Evolutionary conservation across 2,797 vertebrate genomes (phyloP), one percentile per base, ranked within the genome.

Genomic region (Poecilia picta): DNA sequence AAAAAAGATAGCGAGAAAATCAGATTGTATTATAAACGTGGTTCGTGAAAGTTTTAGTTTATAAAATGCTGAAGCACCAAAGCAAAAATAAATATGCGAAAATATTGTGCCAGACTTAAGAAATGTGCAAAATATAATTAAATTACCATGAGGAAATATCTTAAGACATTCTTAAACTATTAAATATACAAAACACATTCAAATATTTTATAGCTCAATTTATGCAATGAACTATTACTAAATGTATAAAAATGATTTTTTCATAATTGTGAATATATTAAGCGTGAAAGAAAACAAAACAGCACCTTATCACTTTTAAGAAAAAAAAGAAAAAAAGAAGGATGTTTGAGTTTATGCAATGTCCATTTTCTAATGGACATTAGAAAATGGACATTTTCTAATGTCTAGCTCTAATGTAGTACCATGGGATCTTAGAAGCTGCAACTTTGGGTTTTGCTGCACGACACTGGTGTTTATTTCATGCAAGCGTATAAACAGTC

Each of bases 401-500:
- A 64, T 2, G 74, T 70, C 51, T 55, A 31, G 81, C 85, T 36
- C 5, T 72, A 45, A 10, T 51, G 77, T 77, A 16, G 28, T 36
- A 20, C 31, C 55, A n/a, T 57, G 68, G 33, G 79, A 7, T 41
- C 75, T 70, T 70, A 70, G 77, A 88, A 83, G 80, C 76, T 85
- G 77, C 82, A 83, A 86, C 81, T 86, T 90, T 83, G 83, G 83
- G 51, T 84, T 82, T 85, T 79, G 75, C n/a, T 76, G 71, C 78
- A 95, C 93, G 94, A 93, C 94, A 16, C 93, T 95, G 77, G 49
- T 75, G 25, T 87, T 88, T 89, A 86, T 94, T 93, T 92, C 92
- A 92, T 85, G 81, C 86, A 81, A 81, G 83, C 73, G 85, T 87
- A 93, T 94, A 92, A 92, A 62, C 15, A 85, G 75, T 82, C 81